Base-by-base conservation (phyloP, 2,888 invertebrate genomes). In the Priocnemis perturbator region DNA sequence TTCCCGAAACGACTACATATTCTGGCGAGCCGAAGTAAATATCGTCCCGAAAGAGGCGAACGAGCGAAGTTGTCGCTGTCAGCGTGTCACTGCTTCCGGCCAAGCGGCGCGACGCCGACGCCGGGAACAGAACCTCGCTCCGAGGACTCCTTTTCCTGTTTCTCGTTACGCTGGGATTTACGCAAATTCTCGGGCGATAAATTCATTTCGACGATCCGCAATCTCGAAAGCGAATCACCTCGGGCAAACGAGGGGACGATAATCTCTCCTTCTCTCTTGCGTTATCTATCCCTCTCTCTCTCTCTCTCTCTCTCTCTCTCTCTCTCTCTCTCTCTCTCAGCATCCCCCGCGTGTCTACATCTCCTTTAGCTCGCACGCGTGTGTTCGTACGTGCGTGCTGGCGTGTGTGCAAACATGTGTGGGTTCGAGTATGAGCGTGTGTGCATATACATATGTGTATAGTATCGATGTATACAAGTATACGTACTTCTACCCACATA, bases 121-220 rank as follows among this genome's bases (percentile, higher is more conserved):
- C 37, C 7, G 4, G 37, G 11, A 37, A 37, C 37, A 37, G 56
- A 9, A 30, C 23, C 37, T n/a, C 56, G 20, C 66, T 65, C 23
- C 64, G 62, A 64, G 59, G 50, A 58, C 66, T 57, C 63, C 60
- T 70, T 65, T 75, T 68, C 68, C 71, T 64, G 74, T 60, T 67
- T 74, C 71, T 74, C 65, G 71, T 74, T 74, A 76, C 65, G 45
- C 15, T 23, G 63, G 74, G 74, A 74, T 76, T 76, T 76, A 76
- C 71, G 76, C 69, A 76, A 76, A 76, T 76, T 76, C 76, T 71
- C 74, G 47, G 60, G 70, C 64, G 76, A 76, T 76, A 76, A 76
- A 76, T 76, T 76, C 76, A 76, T 76, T 76, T 74, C 74, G 74
- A 69, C 69, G 77, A 78, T 73, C 69, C 73, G 69, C 78, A 69